A percentile compares a stretch with the other conserved stretches of the same genome.
phyloP scores from a whole-genome alignment of 2,797 vertebrate species.

The Darevskia nairensis region DNA sequence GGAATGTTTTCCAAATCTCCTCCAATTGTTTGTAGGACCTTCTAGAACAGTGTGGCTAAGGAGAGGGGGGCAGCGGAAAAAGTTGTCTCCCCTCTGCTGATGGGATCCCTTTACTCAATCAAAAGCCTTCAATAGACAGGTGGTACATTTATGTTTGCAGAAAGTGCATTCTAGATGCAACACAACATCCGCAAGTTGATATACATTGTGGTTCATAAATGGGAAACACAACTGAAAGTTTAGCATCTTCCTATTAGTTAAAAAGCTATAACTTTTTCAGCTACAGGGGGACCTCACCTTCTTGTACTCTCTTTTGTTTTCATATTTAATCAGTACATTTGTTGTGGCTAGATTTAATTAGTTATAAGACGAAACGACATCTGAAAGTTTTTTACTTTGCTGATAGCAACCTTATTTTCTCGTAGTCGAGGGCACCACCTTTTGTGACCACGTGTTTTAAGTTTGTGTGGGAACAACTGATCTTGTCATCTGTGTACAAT shows the following conservation, averaged over 20 bases:
- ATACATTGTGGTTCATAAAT: not conserved
- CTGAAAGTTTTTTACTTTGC: fast-evolving
- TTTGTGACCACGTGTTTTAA: slow-evolving; percentile 15
- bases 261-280: not conserved
- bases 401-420: not conserved
- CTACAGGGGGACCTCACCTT: not conserved
- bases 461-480: slow-evolving; percentile 20
- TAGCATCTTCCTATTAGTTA: not conserved
- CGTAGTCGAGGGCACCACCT: not conserved
- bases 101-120: too few relatives aligned
- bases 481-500: slow-evolving; percentile 22
- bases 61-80: too few relatives aligned
- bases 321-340: not conserved
- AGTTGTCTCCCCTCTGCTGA: too few relatives aligned
- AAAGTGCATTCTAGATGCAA: too few relatives aligned
- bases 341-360: slow-evolving; percentile 30
- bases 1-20: too few relatives aligned
- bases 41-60: too few relatives aligned
- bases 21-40: too few relatives aligned
- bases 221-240: not conserved
- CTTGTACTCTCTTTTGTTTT: slow-evolving; percentile 12
- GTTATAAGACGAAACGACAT: not conserved
- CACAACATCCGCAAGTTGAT: not conserved
- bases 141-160: too few relatives aligned
- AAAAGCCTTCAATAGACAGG: too few relatives aligned